Evolutionary conservation across 2,113 vertebrate genomes (phyloP).

Genomic region (Anseranas semipalmata): DNA sequence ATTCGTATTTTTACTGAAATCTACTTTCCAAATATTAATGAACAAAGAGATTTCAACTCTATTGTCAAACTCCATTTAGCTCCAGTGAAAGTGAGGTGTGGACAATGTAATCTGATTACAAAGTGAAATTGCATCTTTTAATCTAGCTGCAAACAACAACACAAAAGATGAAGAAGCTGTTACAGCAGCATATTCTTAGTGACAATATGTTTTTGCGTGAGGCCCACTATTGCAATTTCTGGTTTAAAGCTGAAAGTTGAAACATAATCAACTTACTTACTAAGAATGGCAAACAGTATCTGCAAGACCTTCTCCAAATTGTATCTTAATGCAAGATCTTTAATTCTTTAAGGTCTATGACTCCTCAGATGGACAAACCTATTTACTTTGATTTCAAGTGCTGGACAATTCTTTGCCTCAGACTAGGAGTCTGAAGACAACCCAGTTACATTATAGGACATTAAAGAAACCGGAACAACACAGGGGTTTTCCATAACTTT

Average conservation of each 20-base stretch:
- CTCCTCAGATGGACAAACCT: not conserved
- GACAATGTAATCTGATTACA: not conserved
- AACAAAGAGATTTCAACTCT: not conserved
- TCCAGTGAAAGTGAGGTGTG: not conserved
- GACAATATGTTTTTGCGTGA: not conserved
- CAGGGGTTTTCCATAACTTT: slow-evolving; percentile 44
- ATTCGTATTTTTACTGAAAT: not conserved
- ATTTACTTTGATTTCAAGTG: not conserved
- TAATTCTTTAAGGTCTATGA: not conserved
- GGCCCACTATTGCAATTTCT: not conserved
- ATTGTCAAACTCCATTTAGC: not conserved
- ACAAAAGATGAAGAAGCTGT: not conserved
- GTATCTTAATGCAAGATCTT: not conserved
- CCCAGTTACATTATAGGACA: not conserved
- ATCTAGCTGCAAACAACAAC: not conserved
- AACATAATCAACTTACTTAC: not conserved
- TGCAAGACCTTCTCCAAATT: not conserved
- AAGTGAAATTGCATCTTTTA: not conserved
- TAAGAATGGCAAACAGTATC: not conserved
- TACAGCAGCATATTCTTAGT: not conserved
- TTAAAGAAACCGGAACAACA: slow-evolving; percentile 14
- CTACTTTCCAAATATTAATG: not conserved
- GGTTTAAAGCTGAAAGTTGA: not conserved
- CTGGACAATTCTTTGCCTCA: not conserved
- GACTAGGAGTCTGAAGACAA: not conserved